Base-by-base conservation (phyloP, 2,888 invertebrate species). In the Drosophila cognata region DNA sequence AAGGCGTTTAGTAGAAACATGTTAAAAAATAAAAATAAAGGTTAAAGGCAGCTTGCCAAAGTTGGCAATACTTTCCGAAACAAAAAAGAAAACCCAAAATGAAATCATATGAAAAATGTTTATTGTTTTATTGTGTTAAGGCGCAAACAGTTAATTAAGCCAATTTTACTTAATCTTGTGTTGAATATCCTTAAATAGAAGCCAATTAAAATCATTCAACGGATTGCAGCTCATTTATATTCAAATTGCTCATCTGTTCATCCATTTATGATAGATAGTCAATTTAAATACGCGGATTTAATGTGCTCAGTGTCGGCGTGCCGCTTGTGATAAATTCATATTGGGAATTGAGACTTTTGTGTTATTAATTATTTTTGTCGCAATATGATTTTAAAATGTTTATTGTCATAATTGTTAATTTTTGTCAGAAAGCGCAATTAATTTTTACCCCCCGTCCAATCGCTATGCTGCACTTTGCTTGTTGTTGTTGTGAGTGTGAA, bases 391-490 rank as follows among this genome's bases (percentile, higher is more conserved):
- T 74, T 58, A 71, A 72, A 74, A 74, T 72, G 81, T 70, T 81
- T 77, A 77, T 81, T 81, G 81, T 81, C 81, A 80, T 81, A 74
- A 81, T 77, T 81, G 74, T 74, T 81, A 77, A 80, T 77, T 74
- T 81, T 77, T 81, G 65, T 74, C 72, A 77, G 74, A 77, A 79
- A 79, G 71, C 71, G 77, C 77, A 79, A 79, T 79, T 80, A 71
- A 79, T 77, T 56, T 53, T n/a, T 57, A 11, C 10, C 46, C 61
- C 61, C 55, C 29, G 33, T 28, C 10, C 51, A 25, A 46, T 29
- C 25, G 57, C 33, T 59, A 31, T 64, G 66, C 35, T 51, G 58
- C 64, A 28, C 51, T 52, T 46, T 43, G 43, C 18, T 48, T 60
- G 16, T 35, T 41, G 7, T 51, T 46, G 25, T 35, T 43, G 11